A percentile compares a stretch with the other conserved stretches of the same genome.
These are phyloP conservation scores for Probaryconus sp. DNA, from an alignment of 1,140 invertebrate species.

Conservation along the genomic window DNA sequence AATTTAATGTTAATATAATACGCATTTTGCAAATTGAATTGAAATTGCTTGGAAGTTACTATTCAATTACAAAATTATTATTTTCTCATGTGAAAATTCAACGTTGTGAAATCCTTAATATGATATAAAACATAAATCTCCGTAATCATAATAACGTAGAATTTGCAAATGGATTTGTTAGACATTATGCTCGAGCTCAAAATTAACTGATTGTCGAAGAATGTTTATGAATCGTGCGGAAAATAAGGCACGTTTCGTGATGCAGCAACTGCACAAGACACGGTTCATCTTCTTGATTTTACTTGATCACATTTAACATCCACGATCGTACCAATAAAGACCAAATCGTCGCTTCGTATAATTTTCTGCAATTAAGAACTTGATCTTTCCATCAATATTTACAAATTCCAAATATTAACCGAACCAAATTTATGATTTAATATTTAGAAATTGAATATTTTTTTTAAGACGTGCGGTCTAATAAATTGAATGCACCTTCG, in stretches of 20 bases:
- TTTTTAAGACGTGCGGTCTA: too few relatives aligned
- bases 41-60: too few relatives aligned
- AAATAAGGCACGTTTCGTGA: conserved; percentile 47
- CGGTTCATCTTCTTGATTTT: conserved; percentile 37
- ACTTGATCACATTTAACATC: conserved; percentile 16
- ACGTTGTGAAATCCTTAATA: conserved; percentile 37
- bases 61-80: too few relatives aligned
- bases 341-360: conserved; percentile 29
- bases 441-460: too few relatives aligned
- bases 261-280: conserved; percentile 25
- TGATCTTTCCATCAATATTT: too few relatives aligned
- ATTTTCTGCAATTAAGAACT: conserved; percentile 37
- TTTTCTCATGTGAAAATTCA: conserved; percentile 8
- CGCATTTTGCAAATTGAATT: too few relatives aligned
- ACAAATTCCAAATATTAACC: too few relatives aligned
- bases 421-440: too few relatives aligned
- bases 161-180: conserved; percentile 53
- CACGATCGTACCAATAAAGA: conserved; percentile 18
- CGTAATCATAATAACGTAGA: conserved; percentile 40
- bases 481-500: too few relatives aligned
- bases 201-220: conserved; percentile 54
- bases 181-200: conserved; percentile 26
- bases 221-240: conserved; percentile 50
- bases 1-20: too few relatives aligned
- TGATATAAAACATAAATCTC: conserved; percentile 35